Evolutionary conservation across 2,113 vertebrate genomes (phyloP).

Genomic region (Myrmophylax atrothorax): DNA sequence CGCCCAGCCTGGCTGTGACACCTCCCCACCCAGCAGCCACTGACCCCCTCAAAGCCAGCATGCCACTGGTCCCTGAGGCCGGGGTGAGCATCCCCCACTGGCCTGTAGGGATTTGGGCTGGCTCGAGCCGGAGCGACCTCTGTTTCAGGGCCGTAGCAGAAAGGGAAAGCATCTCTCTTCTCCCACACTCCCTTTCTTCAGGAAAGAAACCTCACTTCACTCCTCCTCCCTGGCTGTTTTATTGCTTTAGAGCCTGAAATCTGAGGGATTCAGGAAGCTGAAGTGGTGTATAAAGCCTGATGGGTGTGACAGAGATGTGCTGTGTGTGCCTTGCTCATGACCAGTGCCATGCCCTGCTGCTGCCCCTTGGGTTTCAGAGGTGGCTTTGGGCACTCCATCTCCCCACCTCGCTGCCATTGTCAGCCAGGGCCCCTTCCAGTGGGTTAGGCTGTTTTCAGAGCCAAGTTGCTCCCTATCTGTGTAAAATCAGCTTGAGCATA

Average conservation of each 20-base stretch:
- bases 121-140: rapidly evolving
- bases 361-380: rapidly evolving
- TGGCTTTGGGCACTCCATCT: neutral
- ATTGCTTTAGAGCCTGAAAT: neutral
- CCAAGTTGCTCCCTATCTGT: rapidly evolving
- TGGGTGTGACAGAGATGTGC: neutral
- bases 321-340: neutral
- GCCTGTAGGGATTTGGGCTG: neutral
- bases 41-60: neutral
- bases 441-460: neutral
- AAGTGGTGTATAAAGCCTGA: neutral
- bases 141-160: neutral
- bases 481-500: neutral
- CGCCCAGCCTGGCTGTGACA: neutral
- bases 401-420: neutral
- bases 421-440: neutral
- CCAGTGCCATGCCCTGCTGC: rapidly evolving
- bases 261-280: neutral
- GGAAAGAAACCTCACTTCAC: neutral
- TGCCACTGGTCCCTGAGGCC: neutral
- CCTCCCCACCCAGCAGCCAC: rapidly evolving
- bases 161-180: neutral
- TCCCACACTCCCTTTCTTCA: neutral
- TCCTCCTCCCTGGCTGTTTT: neutral
- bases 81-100: neutral